These are phyloP conservation scores for Panurus biarmicus DNA, from an alignment of 2,113 vertebrate genomes.

Conservation along the genomic window DNA sequence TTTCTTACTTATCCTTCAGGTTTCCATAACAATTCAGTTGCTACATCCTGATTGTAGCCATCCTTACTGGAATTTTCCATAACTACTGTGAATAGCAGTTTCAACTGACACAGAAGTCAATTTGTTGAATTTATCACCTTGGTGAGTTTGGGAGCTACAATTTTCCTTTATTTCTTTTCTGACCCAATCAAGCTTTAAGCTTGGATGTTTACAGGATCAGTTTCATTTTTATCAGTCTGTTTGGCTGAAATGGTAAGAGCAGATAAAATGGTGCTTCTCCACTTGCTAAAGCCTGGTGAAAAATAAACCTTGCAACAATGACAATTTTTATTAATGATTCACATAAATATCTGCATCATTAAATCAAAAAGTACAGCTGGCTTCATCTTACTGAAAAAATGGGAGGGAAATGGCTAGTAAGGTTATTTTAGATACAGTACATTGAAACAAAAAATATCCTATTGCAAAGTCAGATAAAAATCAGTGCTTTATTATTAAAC, in stretches of 20 bases:
- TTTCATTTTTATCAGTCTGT: slow-evolving; percentile 39
- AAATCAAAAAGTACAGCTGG: slow-evolving; percentile 13
- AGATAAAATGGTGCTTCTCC: slow-evolving; percentile 19
- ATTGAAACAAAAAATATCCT: slow-evolving; percentile 18
- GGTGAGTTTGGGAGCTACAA: not conserved
- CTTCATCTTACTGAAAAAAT: slow-evolving; percentile 31
- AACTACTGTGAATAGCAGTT: not conserved
- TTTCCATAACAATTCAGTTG: not conserved
- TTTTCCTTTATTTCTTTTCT: not conserved
- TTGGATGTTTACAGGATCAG: not conserved
- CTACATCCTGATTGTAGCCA: not conserved
- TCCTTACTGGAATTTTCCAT: not conserved
- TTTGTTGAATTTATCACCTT: not conserved
- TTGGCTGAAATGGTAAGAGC: slow-evolving; percentile 26
- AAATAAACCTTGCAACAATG: slow-evolving; percentile 23
- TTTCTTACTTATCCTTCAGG: not conserved
- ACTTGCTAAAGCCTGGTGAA: slow-evolving; percentile 20
- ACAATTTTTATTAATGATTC: slow-evolving; percentile 41
- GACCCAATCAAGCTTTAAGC: not conserved
- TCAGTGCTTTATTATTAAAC: slow-evolving; percentile 55
- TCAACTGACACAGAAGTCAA: not conserved
- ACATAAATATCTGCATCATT: slow-evolving; percentile 51
- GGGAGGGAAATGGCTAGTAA: slow-evolving; percentile 26
- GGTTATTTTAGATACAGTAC: not conserved
- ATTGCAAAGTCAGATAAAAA: slow-evolving; percentile 46